Percentiles rank a stretch among this genome's conserved stretches.
Conservation (phyloP, 2,797 vertebrate genomes). For the Fistularia commersonii region DNA sequence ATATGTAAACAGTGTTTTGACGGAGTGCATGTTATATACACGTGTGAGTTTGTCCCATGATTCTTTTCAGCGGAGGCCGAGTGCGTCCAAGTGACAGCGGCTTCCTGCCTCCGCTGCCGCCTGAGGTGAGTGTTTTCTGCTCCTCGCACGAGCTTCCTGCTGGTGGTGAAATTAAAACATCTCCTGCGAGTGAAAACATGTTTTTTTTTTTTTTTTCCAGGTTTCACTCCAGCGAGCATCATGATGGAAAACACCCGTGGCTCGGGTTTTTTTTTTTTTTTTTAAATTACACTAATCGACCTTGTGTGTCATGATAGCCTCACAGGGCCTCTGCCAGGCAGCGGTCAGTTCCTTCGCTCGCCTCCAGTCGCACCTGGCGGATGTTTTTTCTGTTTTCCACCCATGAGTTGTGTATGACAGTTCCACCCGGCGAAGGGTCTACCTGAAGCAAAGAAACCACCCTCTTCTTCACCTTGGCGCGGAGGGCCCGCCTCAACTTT, state of each 20-base stretch:
- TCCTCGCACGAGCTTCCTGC: constrained; percentile 25
- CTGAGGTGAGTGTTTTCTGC: constrained; percentile 18
- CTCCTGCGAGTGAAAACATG: constrained; percentile 49
- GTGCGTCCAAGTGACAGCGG: neutral
- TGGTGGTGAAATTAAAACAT: constrained; percentile 38
- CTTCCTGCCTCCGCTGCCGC: constrained; percentile 22
- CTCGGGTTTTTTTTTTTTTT: constrained; percentile 12
- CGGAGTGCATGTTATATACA: constrained; percentile 28
- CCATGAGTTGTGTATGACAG: constrained; percentile 84
- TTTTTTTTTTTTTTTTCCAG: constrained; percentile 32
- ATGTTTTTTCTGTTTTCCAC: constrained; percentile 75
- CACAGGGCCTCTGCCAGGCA: constrained; percentile 76
- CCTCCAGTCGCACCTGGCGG: constrained; percentile 68
- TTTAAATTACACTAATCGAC: constrained; percentile 19
- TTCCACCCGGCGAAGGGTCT: constrained; percentile 77
- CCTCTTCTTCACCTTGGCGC: constrained; percentile 77
- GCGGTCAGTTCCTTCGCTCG: constrained; percentile 76
- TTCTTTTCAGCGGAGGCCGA: constrained; percentile 15
- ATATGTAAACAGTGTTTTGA: constrained; percentile 40
- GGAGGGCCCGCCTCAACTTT: constrained; percentile 76
- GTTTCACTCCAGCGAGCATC: constrained; percentile 21
- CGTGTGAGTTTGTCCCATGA: constrained; percentile 16
- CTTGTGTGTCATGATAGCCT: constrained; percentile 26
- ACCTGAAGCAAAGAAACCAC: constrained; percentile 81
- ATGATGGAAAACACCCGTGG: constrained; percentile 43